A percentile compares a stretch with the other conserved stretches of the same genome.
These are phyloP conservation scores for Cichladusa arquata DNA, from an alignment of 2,113 vertebrate genomes.

Conservation along the genomic window DNA sequence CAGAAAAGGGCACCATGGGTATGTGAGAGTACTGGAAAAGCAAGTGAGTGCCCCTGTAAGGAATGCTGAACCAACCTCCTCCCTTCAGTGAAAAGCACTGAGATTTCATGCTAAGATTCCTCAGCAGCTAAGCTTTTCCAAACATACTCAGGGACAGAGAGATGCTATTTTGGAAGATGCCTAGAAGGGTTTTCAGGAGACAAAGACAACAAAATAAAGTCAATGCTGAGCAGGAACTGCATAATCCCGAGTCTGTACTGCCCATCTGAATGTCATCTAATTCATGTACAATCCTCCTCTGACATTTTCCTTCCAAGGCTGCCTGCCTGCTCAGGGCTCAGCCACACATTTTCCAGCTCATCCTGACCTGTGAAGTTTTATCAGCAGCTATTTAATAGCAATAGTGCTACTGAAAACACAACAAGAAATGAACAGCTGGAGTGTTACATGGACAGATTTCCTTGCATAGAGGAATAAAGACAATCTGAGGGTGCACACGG, in stretches of 20 bases:
- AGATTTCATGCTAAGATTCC: background rate
- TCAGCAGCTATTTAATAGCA: background rate
- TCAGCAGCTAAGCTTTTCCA: background rate
- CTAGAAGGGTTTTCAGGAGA: background rate
- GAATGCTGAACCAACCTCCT: background rate
- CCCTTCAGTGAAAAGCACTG: background rate
- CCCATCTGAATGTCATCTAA: background rate
- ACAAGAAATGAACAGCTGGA: background rate
- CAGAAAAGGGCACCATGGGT: background rate
- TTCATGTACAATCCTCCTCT: background rate
- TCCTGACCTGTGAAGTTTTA: background rate
- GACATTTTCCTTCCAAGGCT: background rate
- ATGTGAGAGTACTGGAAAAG: background rate
- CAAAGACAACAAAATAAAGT: background rate
- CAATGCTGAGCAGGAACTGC: background rate
- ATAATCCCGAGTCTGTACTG: background rate
- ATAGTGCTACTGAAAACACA: background rate
- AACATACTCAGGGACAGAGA: background rate
- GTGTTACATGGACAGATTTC: fast-evolving
- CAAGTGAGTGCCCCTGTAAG: background rate
- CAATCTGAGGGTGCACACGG: background rate
- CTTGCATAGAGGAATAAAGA: background rate
- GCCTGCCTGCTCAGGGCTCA: background rate
- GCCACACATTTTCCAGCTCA: background rate
- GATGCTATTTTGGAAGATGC: background rate